Evolutionary conservation across 2,113 vertebrate genomes (phyloP).

Genomic region (Microtus ochrogaster): DNA sequence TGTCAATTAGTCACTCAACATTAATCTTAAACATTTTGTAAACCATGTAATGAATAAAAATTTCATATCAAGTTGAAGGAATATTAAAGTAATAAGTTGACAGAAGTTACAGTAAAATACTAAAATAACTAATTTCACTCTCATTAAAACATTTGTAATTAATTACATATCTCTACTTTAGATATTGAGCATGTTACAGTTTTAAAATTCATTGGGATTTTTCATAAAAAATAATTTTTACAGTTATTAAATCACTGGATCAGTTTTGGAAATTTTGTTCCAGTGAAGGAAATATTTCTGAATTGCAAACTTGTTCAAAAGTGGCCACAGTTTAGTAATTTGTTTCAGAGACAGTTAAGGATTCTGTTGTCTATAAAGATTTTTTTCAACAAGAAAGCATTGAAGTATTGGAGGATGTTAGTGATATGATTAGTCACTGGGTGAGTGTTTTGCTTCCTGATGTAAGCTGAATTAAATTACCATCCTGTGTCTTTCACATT

Average conservation of each 20-base stretch:
- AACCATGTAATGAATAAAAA: background rate
- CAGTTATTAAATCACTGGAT: slow-evolving; percentile 3
- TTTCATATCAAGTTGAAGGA: background rate
- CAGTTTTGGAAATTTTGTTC: background rate
- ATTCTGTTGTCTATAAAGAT: slow-evolving; percentile 12
- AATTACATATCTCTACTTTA: slow-evolving; percentile 20
- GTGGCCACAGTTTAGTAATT: background rate
- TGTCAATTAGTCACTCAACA: background rate
- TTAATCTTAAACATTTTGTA: background rate
- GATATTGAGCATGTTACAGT: background rate
- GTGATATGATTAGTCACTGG: slow-evolving; percentile 57
- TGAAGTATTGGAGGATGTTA: slow-evolving; percentile 31
- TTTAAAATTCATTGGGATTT: slow-evolving; percentile 14
- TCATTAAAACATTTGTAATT: background rate
- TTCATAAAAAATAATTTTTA: background rate
- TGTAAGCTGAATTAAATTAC: slow-evolving; percentile 73
- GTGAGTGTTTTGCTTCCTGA: slow-evolving; percentile 16
- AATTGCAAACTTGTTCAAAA: background rate
- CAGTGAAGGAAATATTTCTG: background rate
- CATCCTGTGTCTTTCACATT: slow-evolving; percentile 53
- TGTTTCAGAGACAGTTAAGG: background rate
- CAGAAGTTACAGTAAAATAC: background rate
- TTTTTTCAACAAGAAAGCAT: slow-evolving; percentile 7
- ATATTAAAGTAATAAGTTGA: background rate
- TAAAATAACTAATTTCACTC: background rate